Evolutionary conservation across 2,888 invertebrate genomes (phyloP).

Genomic region (Dinocampus coccinellae): DNA sequence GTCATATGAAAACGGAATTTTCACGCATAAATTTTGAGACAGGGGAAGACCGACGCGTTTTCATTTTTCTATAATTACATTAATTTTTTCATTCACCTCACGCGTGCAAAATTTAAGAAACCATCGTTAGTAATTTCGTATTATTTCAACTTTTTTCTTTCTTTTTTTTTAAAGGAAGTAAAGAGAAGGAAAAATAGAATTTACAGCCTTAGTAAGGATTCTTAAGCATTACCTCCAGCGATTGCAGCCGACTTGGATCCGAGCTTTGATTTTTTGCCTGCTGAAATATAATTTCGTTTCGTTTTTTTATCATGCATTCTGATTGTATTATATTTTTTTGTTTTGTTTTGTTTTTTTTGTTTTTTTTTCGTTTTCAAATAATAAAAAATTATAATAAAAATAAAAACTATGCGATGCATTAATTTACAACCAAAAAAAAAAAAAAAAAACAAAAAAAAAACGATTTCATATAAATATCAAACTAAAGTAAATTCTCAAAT

Average conservation of each 20-base stretch:
- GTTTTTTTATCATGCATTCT: constrained; percentile 29
- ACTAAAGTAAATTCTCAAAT: neutral
- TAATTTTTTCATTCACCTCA: neutral
- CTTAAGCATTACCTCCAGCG: constrained; percentile 70
- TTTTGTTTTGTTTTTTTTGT: no score
- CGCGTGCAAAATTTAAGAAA: constrained; percentile 13
- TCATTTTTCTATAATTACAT: neutral
- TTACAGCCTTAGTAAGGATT: constrained; percentile 52
- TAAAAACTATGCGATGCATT: neutral
- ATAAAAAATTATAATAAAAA: constrained; percentile 6
- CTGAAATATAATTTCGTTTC: constrained; percentile 52
- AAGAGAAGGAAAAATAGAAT: constrained; percentile 45
- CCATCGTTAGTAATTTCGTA: constrained; percentile 8
- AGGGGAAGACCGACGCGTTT: neutral
- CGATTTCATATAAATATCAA: neutral
- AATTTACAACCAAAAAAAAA: neutral
- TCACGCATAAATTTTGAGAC: neutral
- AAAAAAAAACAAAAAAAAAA: constrained; percentile 1
- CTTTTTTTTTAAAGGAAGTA: constrained; percentile 43
- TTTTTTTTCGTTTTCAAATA: no score
- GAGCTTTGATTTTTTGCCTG: constrained; percentile 67
- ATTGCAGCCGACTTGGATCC: constrained; percentile 66
- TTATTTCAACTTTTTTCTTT: constrained; percentile 24
- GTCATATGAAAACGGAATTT: neutral
- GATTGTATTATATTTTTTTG: no score